Evolutionary conservation across 2,113 vertebrate genomes (phyloP).

Genomic region (Callipepla squamata): DNA sequence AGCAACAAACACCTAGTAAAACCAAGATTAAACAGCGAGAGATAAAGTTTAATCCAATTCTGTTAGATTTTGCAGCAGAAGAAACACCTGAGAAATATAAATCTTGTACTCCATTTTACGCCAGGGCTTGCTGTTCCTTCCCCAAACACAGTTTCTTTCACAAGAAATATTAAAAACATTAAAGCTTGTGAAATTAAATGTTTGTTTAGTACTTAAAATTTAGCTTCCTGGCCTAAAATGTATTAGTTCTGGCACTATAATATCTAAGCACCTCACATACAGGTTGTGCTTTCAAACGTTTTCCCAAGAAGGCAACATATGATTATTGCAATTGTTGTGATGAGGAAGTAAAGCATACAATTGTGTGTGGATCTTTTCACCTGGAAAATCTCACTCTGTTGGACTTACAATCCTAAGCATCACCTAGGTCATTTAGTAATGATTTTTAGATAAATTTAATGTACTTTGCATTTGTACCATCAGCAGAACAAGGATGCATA

Average conservation of each 20-base stretch:
- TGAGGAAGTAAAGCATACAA: neutral
- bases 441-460: neutral
- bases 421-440: neutral
- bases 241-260: neutral
- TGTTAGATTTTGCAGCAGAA: constrained; percentile 52
- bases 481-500: neutral
- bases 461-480: neutral
- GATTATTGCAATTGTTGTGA: neutral
- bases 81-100: neutral
- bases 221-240: neutral
- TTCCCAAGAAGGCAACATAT: neutral
- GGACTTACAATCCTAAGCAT: neutral
- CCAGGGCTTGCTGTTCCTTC: neutral
- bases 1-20: constrained; percentile 59
- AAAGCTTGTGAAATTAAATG: neutral
- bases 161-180: neutral
- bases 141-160: neutral
- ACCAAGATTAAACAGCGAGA: constrained; percentile 67
- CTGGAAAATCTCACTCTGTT: neutral
- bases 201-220: neutral
- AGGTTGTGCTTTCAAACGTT: neutral
- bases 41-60: constrained; percentile 67
- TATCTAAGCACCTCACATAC: neutral
- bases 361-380: neutral
- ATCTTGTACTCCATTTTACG: neutral